Evolutionary conservation across 2,797 vertebrate genomes (phyloP), one percentile per base, ranked within the genome.

Genomic region (Oreortyx pictus): DNA sequence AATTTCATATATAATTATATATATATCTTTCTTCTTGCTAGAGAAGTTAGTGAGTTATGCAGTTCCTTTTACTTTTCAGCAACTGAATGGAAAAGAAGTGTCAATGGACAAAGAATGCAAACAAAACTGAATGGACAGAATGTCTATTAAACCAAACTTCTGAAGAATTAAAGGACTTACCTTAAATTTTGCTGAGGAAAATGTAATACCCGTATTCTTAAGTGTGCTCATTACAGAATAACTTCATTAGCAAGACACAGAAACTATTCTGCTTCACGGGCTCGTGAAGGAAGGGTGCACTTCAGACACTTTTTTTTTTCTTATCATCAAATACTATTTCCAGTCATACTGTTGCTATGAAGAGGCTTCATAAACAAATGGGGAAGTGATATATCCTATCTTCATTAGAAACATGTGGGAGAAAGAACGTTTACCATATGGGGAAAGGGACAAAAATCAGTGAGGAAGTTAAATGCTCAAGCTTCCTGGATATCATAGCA

Each of bases 81-180:
- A 71, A 52, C 18, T 33, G 46, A 74, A 61, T 3, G 11, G 43
- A 11, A 70, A 59, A 46, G 43, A 41, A 64, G 52, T 67, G 31
- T 52, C 23, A 12, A 37, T 0, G 5, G 31, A 80, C 27, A 78
- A 76, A 33, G 19, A 47, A n/a, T 7, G n/a, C 31, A 68, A 88
- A 56, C 29, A 70, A 31, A 83, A 41, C 23, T 67, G 20, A 75
- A 61, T 5, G 9, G 24, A 64, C n/a, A 76, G 66, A 41, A 3
- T 13, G 37, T 25, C 18, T 8, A 27, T 44, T 31, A 60, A 71
- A 7, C 11, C 44, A 50, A 71, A 73, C n/a, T 67, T 56, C 31
- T 39, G 22, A 37, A 85, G 18, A 89, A 29, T 22, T 60, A 41
- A 80, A 43, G 47, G 17, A 91, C 94, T 94, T 96, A 96, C 94